Conservation (phyloP, 1,140 invertebrate genomes). For the Saccostrea echinata region DNA sequence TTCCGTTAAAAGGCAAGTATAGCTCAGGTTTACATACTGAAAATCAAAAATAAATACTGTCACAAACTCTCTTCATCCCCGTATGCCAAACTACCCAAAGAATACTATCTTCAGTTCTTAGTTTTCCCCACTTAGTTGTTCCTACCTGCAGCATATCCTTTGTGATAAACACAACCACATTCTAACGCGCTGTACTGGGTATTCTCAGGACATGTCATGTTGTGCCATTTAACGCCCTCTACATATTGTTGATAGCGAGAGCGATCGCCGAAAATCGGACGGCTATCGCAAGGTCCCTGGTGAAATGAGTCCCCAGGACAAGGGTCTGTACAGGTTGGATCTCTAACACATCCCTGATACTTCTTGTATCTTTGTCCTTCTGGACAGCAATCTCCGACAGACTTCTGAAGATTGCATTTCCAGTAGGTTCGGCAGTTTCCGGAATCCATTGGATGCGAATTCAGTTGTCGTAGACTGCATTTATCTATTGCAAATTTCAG, state of each 20-base stretch:
- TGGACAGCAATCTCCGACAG: constrained; percentile 51
- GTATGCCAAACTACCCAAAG: too few relatives aligned
- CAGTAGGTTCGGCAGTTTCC: constrained; percentile 48
- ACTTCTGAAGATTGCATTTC: constrained; percentile 56
- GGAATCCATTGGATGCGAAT: constrained; percentile 16
- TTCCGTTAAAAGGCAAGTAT: constrained; percentile 29
- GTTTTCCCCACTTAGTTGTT: neutral
- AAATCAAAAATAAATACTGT: neutral
- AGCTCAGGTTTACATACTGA: constrained; percentile 41
- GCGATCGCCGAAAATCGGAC: constrained; percentile 38
- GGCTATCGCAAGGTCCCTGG: constrained; percentile 50
- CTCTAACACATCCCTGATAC: constrained; percentile 44
- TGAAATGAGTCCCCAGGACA: constrained; percentile 48
- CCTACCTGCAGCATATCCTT: neutral
- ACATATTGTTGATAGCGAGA: constrained; percentile 36
- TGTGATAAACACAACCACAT: constrained; percentile 41
- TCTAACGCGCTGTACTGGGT: constrained; percentile 24
- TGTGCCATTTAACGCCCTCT: constrained; percentile 17
- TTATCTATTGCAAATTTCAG: neutral
- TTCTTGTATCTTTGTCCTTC: constrained; percentile 48
- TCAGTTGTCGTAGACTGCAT: neutral
- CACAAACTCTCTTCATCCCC: too few relatives aligned
- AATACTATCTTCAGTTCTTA: too few relatives aligned
- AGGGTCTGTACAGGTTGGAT: constrained; percentile 25
- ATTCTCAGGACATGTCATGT: constrained; percentile 23